Evolutionary conservation across 2,113 vertebrate genomes (phyloP).

Genomic region (Ceuthmochares aereus): DNA sequence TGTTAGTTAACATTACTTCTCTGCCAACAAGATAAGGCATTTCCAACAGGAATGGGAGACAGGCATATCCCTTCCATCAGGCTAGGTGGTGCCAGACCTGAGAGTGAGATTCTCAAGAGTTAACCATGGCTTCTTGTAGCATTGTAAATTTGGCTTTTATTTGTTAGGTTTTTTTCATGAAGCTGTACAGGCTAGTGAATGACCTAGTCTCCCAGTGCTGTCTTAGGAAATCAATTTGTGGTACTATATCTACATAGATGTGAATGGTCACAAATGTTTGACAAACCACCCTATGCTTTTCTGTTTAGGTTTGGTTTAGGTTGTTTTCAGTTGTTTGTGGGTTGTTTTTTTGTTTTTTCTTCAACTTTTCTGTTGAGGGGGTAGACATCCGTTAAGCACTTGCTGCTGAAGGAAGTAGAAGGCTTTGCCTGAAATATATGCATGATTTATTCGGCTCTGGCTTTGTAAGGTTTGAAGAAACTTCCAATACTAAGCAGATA

Average conservation of each 20-base stretch:
- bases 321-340: neutral
- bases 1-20: accelerated
- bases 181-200: neutral
- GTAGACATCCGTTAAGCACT: neutral
- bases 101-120: neutral
- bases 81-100: neutral
- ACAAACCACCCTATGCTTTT: neutral
- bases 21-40: accelerated
- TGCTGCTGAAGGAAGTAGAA: neutral
- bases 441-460: neutral
- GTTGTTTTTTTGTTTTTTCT: neutral
- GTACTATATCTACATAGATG: neutral
- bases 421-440: neutral
- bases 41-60: neutral
- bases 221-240: neutral
- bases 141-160: neutral
- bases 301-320: neutral
- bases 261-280: neutral
- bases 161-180: neutral
- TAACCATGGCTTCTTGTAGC: neutral
- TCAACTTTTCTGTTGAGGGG: neutral
- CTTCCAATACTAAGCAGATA: neutral
- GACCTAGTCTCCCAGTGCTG: neutral
- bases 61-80: neutral
- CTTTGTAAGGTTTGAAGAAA: neutral